These are phyloP conservation scores for Cichlasoma orientale DNA, from an alignment of 2,797 vertebrate species.

Conservation along the genomic window DNA sequence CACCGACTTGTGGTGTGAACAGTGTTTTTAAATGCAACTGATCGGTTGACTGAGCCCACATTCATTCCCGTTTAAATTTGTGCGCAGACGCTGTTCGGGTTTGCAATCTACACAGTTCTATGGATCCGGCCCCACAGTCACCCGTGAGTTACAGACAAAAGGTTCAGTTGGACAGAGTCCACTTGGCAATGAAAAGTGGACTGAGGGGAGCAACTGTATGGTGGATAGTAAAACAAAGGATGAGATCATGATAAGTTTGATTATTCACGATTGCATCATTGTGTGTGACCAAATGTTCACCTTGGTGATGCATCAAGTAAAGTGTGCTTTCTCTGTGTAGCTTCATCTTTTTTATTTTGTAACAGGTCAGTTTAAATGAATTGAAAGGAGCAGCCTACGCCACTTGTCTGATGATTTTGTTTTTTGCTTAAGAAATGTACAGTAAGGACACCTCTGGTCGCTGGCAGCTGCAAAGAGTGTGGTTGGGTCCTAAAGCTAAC, in stretches of 20 bases:
- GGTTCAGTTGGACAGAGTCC: slow-evolving; percentile 28
- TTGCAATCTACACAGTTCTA: neutral
- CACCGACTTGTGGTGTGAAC: too few relatives aligned
- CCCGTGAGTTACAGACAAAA: slow-evolving; percentile 22
- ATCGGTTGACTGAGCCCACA: neutral
- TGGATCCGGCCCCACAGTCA: neutral
- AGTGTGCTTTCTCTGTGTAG: neutral
- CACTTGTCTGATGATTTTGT: neutral
- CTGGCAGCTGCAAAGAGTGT: neutral
- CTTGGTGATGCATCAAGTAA: neutral
- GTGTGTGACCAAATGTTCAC: neutral
- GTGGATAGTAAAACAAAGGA: slow-evolving; percentile 5
- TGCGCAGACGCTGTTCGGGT: neutral
- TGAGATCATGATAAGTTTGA: slow-evolving; percentile 16
- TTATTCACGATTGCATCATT: slow-evolving; percentile 10
- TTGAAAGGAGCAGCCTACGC: neutral
- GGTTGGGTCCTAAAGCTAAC: neutral
- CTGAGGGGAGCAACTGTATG: neutral
- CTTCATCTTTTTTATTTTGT: neutral
- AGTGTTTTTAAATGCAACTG: neutral
- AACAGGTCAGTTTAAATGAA: too few relatives aligned
- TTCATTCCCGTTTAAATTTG: neutral
- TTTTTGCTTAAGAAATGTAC: neutral
- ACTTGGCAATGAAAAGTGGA: slow-evolving; percentile 19
- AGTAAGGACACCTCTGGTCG: neutral